phyloP scores from a whole-genome alignment of 2,888 invertebrate genomes.

The Argyresthia albistria region DNA sequence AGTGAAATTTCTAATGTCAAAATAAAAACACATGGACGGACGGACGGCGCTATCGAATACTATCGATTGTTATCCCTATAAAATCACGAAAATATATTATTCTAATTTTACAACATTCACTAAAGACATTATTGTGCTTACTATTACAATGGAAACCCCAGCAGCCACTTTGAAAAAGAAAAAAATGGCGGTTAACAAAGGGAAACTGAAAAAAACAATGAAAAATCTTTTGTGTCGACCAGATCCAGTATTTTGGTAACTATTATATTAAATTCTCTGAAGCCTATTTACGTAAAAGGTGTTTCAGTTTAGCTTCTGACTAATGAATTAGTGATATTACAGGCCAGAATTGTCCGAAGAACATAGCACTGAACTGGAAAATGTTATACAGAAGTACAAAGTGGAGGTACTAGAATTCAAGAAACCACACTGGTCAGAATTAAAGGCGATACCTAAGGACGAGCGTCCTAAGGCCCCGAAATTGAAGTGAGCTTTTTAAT shows the following conservation, averaged over 20 bases:
- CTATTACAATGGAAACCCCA: slow-evolving; percentile 28
- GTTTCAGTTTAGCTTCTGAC: not conserved
- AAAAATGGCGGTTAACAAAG: slow-evolving; percentile 39
- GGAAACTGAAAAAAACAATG: slow-evolving; percentile 56
- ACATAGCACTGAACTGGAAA: slow-evolving; percentile 24
- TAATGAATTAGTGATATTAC: slow-evolving; percentile 1
- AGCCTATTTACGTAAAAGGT: not conserved
- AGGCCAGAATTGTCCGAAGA: slow-evolving; percentile 41
- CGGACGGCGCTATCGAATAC: too few species aligned
- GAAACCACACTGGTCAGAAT: slow-evolving; percentile 49
- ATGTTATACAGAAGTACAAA: slow-evolving; percentile 27
- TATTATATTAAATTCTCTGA: not conserved
- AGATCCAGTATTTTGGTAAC: slow-evolving; percentile 47
- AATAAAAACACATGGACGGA: too few species aligned
- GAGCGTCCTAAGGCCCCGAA: slow-evolving; percentile 43
- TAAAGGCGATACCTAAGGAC: slow-evolving; percentile 47
- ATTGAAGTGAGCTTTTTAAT: slow-evolving; percentile 29
- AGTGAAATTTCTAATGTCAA: too few species aligned
- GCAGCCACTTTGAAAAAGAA: slow-evolving; percentile 33
- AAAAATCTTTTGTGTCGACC: slow-evolving; percentile 58
- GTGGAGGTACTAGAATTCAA: slow-evolving; percentile 37
- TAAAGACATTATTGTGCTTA: not conserved
- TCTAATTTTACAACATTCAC: too few species aligned
- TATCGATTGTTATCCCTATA: too few species aligned
- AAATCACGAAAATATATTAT: too few species aligned